Conservation (phyloP, 2,797 vertebrate genomes). For the Centroberyx gerrardi region DNA sequence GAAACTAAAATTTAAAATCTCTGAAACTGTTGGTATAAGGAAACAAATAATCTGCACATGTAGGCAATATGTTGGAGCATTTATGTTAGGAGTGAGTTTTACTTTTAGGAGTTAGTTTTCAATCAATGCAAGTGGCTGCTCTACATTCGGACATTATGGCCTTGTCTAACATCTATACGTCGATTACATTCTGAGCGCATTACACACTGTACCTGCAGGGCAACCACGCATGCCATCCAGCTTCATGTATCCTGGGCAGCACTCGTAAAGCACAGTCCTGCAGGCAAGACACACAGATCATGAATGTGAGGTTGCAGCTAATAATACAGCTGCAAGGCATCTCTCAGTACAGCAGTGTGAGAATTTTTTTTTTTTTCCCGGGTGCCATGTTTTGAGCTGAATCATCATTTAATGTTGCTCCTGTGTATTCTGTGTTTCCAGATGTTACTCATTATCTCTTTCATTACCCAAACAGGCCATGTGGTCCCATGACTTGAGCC, state of each 20-base stretch:
- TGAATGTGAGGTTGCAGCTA: background rate
- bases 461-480: conserved; percentile 64
- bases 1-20: no score
- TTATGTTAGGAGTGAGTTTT: background rate
- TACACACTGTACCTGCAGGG: conserved; percentile 91
- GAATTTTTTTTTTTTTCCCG: conserved; percentile 24
- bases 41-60: background rate
- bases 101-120: background rate
- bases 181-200: conserved; percentile 1
- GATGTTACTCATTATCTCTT: conserved; percentile 71
- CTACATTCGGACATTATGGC: conserved; percentile 23
- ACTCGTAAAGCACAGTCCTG: conserved; percentile 95
- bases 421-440: conserved; percentile 60
- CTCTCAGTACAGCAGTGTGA: conserved; percentile 6
- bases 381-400: conserved; percentile 49
- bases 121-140: conserved; percentile 49
- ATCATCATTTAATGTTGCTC: conserved; percentile 47
- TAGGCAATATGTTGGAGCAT: conserved; percentile 22
- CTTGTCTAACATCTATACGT: conserved; percentile 30
- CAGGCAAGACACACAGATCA: conserved; percentile 44
- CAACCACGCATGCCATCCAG: conserved; percentile 92
- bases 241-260: conserved; percentile 97
- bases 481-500: conserved; percentile 60
- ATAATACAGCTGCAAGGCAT: background rate
- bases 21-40: no score